Evolutionary conservation across 1,140 invertebrate species (phyloP), one percentile per base, ranked within the genome.

Genomic region (Tetragnatha versicolor): DNA sequence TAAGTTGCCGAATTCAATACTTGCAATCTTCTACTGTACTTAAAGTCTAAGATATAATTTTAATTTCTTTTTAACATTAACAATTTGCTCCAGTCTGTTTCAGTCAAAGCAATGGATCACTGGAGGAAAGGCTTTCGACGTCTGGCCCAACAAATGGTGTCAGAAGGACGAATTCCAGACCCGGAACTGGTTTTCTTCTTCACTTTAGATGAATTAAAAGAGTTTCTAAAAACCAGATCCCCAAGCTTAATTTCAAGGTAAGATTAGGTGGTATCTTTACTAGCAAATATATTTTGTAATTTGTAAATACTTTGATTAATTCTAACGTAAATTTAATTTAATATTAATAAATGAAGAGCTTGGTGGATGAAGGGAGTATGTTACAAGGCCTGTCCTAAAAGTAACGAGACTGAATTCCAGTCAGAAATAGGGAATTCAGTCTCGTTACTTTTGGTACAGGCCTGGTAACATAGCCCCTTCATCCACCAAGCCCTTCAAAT

Each of bases 141-240:
- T 45, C 83, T 94, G 4, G 91, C 88, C 0, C 80, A 86, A 17
- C 80, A 89, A 25, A 87, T 94, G 85, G 87, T 89, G 0, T 80
- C 83, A 2, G 87, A 91, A 79, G 91, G 90, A 78, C 85, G 88
- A 14, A 80, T 95, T 17, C 92, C 92, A 0, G 87, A 90, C 53
- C 81, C 83, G 20, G 88, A 91, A 29, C 85, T 94, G 0, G 84
- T 94, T 29, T 93, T 90, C 83, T 92, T 89, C 84, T 86, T 95
- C 58, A 91, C 91, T 1, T 85, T 89, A 33, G 80, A 87, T 42
- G 93, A 95, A 85, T 87, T 94, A 14, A 85, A 85, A 17, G 81
- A 86, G 37, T 85, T 93, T 0, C 84, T 93, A 2, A 58, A 85
- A 6, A 88, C 85, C 2, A 84, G 88, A 45, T 88, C 89, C 82